Percentiles rank a stretch among this genome's conserved stretches.
phyloP scores from a whole-genome alignment of 1,140 invertebrate genomes.

The Plodia interpunctella region DNA sequence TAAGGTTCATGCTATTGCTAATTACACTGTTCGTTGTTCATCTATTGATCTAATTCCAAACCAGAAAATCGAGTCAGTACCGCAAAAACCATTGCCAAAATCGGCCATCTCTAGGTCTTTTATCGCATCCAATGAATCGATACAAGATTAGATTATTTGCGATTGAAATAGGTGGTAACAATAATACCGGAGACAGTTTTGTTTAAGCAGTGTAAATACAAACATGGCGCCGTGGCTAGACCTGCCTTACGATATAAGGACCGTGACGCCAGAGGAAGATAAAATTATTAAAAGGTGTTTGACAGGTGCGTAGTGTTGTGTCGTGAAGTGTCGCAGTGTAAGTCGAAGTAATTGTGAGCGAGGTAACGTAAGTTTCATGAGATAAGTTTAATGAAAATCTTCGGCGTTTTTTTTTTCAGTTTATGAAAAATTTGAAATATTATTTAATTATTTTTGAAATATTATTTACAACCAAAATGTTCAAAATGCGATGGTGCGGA shows the following conservation, averaged over 20 bases:
- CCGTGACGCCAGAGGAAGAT: conserved; percentile 50
- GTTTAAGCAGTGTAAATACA: not conserved
- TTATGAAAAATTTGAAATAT: no score
- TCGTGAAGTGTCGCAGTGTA: conserved; percentile 14
- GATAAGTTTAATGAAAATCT: no score
- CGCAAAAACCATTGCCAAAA: not conserved
- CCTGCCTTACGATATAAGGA: conserved; percentile 48
- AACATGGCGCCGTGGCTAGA: conserved; percentile 46
- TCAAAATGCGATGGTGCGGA: no score
- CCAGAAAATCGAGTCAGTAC: not conserved
- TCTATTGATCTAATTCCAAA: not conserved
- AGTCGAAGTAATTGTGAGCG: no score
- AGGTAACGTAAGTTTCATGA: no score
- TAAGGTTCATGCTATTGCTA: no score
- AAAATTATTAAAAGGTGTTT: conserved; percentile 59
- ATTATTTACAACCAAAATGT: no score
- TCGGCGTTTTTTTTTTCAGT: no score
- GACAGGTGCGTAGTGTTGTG: conserved; percentile 43
- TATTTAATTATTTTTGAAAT: no score
- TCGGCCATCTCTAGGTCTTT: not conserved
- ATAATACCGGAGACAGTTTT: not conserved
- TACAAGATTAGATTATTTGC: conserved; percentile 17
- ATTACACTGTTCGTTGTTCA: not conserved
- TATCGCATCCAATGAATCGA: conserved; percentile 10
- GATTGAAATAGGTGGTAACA: conserved; percentile 15